These are phyloP conservation scores for Platysternon megacephalum DNA, from an alignment of 2,113 vertebrate genomes.

Conservation along the genomic window DNA sequence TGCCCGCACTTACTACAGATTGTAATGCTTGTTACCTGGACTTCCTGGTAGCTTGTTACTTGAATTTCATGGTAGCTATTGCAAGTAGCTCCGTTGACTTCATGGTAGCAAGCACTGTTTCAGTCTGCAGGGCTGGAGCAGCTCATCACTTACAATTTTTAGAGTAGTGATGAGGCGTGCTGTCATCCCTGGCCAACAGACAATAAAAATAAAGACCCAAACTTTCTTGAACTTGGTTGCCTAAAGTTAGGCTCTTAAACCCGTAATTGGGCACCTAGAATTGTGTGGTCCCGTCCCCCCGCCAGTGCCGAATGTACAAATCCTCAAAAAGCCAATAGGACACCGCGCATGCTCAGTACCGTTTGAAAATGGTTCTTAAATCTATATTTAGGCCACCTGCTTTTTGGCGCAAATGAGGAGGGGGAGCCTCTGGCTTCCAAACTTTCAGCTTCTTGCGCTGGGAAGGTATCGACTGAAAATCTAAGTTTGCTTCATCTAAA, in stretches of 20 bases:
- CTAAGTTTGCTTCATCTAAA: conserved; percentile 64
- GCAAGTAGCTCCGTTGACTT: not conserved
- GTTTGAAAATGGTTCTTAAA: not conserved
- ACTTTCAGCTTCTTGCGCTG: not conserved
- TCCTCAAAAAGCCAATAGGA: not conserved
- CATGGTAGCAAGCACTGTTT: not conserved
- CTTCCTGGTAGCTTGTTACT: not conserved
- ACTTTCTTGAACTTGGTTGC: fast-evolving
- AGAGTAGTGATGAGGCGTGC: not conserved
- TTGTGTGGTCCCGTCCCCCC: no score
- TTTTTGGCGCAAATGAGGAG: not conserved
- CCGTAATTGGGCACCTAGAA: not conserved
- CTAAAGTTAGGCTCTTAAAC: not conserved
- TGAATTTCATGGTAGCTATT: not conserved
- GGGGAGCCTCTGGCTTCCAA: not conserved
- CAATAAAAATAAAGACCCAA: not conserved
- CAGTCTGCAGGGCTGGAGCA: not conserved
- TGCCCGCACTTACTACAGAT: not conserved
- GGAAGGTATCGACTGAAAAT: conserved; percentile 36
- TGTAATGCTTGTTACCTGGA: not conserved
- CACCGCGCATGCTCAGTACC: no score
- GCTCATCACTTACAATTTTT: not conserved
- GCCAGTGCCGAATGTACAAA: not conserved
- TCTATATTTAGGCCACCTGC: not conserved
- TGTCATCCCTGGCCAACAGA: not conserved